These are phyloP conservation scores for Porites cylindrica DNA, from an alignment of 92 coral and sea anemone genomes.

Conservation along the genomic window DNA sequence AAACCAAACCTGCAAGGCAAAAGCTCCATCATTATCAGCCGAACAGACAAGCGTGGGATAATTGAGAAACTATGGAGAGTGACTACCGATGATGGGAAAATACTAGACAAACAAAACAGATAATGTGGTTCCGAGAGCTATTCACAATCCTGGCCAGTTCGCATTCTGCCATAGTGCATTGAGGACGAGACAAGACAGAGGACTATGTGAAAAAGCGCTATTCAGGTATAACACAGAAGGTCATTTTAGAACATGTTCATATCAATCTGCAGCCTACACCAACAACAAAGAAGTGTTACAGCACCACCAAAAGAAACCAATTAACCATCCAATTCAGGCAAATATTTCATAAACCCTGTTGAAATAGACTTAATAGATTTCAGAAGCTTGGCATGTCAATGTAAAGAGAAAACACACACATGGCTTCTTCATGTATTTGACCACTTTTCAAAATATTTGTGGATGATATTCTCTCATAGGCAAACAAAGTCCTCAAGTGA, in stretches of 20 bases:
- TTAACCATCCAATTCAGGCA: conserved; percentile 37
- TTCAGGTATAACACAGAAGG: conserved; percentile 50
- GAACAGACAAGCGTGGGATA: neutral
- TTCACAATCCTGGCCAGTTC: conserved; percentile 11
- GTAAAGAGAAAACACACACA: conserved; percentile 9
- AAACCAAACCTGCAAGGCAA: neutral
- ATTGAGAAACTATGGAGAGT: conserved; percentile 15
- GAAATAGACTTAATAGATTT: conserved; percentile 31
- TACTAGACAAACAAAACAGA: conserved; percentile 28
- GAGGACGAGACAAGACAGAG: conserved; percentile 50
- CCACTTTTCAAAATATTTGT: conserved; percentile 48
- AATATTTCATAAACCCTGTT: conserved; percentile 43
- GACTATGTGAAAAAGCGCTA: conserved; percentile 18
- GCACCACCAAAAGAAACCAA: conserved; percentile 39
- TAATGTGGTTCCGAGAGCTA: conserved; percentile 37
- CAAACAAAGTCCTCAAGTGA: conserved; percentile 36
- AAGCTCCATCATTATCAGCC: neutral
- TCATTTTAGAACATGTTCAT: conserved; percentile 38
- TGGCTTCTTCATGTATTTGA: conserved; percentile 50
- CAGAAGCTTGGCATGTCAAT: conserved; percentile 10
- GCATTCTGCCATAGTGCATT: conserved; percentile 40
- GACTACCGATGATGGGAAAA: conserved; percentile 36
- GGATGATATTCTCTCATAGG: conserved; percentile 38
- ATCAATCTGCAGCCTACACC: conserved; percentile 32
- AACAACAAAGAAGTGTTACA: conserved; percentile 46